Percentiles rank a stretch among this genome's conserved stretches.
phyloP scores from a whole-genome alignment of 2,113 vertebrate species.

The Rhineura floridana region DNA sequence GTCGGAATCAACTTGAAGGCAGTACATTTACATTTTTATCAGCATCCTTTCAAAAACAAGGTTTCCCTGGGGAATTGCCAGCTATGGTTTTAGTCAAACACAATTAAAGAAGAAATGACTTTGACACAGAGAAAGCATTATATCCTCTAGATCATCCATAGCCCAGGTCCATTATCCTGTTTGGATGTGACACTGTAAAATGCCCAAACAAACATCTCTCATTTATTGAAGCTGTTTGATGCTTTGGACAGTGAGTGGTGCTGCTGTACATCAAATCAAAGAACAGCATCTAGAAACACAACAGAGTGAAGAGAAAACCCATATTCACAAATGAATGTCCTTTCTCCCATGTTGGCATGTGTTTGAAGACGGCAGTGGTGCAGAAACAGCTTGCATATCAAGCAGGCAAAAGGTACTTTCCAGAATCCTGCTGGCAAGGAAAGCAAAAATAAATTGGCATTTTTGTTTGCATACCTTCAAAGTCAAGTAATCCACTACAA shows the following conservation, averaged over 20 bases:
- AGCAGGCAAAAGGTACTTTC: background rate
- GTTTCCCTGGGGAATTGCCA: background rate
- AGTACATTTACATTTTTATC: no score
- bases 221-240: constrained; percentile 34
- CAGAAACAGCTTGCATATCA: constrained; percentile 18
- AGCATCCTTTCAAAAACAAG: background rate
- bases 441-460: background rate
- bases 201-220: background rate
- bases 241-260: constrained; percentile 43
- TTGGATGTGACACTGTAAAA: background rate
- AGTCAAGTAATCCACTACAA: background rate
- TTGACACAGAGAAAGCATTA: background rate
- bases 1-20: no score
- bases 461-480: constrained; percentile 24
- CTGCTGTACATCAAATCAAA: constrained; percentile 40
- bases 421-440: background rate
- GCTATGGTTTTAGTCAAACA: background rate
- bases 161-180: background rate
- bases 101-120: background rate
- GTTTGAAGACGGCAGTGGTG: background rate
- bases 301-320: constrained; percentile 4
- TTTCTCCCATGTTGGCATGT: background rate
- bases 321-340: background rate
- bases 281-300: background rate
- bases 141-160: background rate